These are phyloP conservation scores for Crocuta crocuta DNA, from an alignment of 2,113 vertebrate species.

Conservation along the genomic window DNA sequence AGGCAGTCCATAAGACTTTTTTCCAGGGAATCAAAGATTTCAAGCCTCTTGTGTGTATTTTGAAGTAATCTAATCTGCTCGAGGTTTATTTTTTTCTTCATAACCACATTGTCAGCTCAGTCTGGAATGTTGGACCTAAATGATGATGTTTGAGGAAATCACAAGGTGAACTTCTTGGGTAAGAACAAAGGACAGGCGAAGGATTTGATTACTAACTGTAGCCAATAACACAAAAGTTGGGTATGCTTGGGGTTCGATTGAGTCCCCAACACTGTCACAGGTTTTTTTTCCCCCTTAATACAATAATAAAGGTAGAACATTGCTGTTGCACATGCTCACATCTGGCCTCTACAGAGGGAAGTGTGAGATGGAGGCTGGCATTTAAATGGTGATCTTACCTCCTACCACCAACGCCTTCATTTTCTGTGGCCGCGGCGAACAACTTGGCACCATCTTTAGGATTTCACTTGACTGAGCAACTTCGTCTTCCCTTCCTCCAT, in stretches of 20 bases:
- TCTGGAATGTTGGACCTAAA: background rate
- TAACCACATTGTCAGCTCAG: background rate
- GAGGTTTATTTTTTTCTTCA: conserved; percentile 6
- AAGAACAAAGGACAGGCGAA: conserved; percentile 31
- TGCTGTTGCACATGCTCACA: background rate
- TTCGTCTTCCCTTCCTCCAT: background rate
- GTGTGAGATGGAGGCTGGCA: background rate
- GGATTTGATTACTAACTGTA: background rate
- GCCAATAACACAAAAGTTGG: background rate
- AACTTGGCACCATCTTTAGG: background rate
- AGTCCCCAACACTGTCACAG: background rate
- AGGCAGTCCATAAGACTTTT: background rate
- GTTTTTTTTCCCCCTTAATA: background rate
- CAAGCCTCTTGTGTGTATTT: background rate
- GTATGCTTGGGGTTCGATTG: background rate
- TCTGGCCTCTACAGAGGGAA: background rate
- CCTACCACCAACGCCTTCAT: background rate
- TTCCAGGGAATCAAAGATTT: background rate
- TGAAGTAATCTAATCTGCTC: background rate
- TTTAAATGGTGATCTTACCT: background rate
- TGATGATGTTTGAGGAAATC: conserved; percentile 33
- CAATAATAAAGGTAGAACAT: background rate
- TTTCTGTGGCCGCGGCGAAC: background rate
- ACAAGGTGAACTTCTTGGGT: background rate
- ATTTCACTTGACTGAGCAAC: background rate